These are phyloP conservation scores for Serilophus lunatus DNA, from an alignment of 2,113 vertebrate genomes.

Conservation along the genomic window DNA sequence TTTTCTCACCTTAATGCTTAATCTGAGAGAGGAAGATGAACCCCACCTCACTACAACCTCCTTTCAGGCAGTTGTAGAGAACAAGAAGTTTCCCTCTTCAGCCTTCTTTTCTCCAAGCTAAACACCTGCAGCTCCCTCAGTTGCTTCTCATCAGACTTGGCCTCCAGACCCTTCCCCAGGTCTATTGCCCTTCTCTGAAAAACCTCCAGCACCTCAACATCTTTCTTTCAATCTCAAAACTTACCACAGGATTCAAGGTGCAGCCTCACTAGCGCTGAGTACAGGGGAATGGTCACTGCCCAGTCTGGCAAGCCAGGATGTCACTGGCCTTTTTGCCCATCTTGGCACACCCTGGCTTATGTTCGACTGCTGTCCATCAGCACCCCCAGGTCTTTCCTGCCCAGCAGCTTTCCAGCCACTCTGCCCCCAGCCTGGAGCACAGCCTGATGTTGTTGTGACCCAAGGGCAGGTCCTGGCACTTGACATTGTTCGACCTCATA, in stretches of 20 bases:
- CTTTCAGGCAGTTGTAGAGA: neutral
- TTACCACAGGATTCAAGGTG: neutral
- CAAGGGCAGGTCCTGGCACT: accelerated
- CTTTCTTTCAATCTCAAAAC: neutral
- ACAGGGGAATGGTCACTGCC: no score
- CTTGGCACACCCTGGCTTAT: neutral
- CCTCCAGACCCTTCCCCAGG: neutral
- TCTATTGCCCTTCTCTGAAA: neutral
- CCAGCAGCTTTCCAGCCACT: neutral
- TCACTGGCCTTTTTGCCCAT: neutral
- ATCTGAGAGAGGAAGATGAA: neutral
- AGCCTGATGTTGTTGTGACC: neutral
- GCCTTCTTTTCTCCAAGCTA: neutral
- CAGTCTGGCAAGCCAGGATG: neutral
- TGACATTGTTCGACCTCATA: neutral
- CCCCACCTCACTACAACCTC: no score
- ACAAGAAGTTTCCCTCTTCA: neutral
- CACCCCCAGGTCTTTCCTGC: neutral
- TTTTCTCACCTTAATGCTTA: neutral
- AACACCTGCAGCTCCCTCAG: neutral
- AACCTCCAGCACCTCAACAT: neutral
- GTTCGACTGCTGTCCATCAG: neutral
- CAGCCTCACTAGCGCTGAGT: neutral
- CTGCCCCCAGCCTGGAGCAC: neutral
- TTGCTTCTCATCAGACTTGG: neutral